Conservation (phyloP, 2,113 vertebrate genomes). For the Caranx melampygus region DNA sequence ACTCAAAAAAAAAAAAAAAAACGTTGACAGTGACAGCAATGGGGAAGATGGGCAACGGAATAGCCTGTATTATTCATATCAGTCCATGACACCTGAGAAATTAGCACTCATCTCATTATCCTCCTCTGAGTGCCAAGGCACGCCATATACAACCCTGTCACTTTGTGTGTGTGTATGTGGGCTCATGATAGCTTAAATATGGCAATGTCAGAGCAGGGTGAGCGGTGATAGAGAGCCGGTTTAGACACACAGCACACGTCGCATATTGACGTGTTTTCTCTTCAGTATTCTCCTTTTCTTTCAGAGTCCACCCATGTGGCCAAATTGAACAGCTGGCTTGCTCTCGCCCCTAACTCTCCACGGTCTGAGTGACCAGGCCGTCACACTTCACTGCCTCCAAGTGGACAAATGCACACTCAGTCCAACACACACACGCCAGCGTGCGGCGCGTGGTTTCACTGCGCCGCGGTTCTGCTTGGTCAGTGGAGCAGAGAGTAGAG, state of each 20-base stretch:
- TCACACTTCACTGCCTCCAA: conserved; percentile 67
- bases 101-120: conserved; percentile 69
- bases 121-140: conserved; percentile 13
- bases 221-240: conserved; percentile 21
- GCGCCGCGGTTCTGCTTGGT: conserved; percentile 71
- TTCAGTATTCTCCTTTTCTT: conserved; percentile 57
- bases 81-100: conserved; percentile 69
- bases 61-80: conserved; percentile 71
- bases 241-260: conserved; percentile 42
- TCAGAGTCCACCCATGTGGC: conserved; percentile 63
- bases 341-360: conserved; percentile 71
- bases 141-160: conserved; percentile 46
- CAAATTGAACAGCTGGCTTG: conserved; percentile 75
- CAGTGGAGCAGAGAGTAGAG: conserved; percentile 70
- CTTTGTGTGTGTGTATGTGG: conserved; percentile 24
- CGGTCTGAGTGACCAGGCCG: conserved; percentile 70
- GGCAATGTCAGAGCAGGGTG: conserved; percentile 36
- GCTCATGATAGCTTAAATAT: conserved; percentile 32
- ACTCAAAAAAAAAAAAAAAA: conserved; percentile 21
- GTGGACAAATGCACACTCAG: conserved; percentile 61
- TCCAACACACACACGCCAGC: conserved; percentile 21
- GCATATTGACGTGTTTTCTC: conserved; percentile 46
- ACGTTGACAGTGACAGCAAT: conserved; percentile 31
- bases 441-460: conserved; percentile 45
- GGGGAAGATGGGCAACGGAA: conserved; percentile 44